phyloP scores from a whole-genome alignment of 2,113 vertebrate genomes.

The Edolisoma coerulescens region DNA sequence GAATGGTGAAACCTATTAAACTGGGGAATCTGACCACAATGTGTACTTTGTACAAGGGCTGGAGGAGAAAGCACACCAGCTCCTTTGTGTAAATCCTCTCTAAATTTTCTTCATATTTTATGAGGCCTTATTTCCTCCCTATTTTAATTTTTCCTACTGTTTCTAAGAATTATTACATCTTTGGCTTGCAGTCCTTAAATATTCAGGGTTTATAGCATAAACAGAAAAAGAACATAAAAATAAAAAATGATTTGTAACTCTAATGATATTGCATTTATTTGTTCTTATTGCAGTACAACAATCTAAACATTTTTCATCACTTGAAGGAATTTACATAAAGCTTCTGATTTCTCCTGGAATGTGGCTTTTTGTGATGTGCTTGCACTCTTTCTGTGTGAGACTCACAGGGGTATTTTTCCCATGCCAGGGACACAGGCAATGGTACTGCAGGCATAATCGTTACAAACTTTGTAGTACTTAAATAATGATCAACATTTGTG shows the following conservation, averaged over 20 bases:
- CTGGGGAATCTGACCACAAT: not conserved
- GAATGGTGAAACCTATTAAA: not conserved
- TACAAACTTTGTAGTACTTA: not conserved
- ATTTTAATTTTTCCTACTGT: not conserved
- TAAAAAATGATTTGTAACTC: not conserved
- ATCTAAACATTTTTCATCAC: not conserved
- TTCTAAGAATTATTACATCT: not conserved
- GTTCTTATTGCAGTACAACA: not conserved
- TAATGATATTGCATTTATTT: not conserved
- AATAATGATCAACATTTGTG: not conserved
- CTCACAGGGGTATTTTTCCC: not conserved
- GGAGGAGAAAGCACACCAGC: not conserved
- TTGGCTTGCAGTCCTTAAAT: not conserved
- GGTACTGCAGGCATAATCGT: not conserved
- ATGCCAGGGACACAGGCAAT: not conserved
- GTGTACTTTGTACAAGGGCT: not conserved
- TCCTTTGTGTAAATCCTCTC: not conserved
- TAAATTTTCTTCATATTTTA: not conserved
- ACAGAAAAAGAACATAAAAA: not conserved
- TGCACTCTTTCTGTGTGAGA: not conserved
- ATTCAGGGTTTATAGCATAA: not conserved
- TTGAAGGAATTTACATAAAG: not conserved
- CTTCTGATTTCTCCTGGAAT: not conserved
- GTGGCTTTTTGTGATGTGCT: not conserved
- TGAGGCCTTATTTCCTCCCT: not conserved